Conservation (phyloP, 2,888 invertebrate genomes). For the Stratiomys singularior region DNA sequence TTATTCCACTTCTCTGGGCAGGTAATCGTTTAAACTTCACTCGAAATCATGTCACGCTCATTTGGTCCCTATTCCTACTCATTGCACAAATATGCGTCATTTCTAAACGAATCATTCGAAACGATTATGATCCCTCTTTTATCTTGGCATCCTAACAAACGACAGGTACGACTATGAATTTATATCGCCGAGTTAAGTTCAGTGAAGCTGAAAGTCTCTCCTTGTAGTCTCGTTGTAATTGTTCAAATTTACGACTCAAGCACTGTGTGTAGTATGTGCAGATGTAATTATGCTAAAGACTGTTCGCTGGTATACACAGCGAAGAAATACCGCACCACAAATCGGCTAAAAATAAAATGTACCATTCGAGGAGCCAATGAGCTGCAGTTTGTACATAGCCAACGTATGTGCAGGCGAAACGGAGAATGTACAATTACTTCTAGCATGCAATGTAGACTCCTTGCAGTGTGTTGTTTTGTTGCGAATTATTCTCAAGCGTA, state of each 20-base stretch:
- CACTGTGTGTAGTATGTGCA: slow-evolving; percentile 8
- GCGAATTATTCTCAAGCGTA: slow-evolving; percentile 20
- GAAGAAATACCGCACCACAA: not conserved
- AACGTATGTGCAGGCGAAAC: not conserved
- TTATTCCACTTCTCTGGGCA: not conserved
- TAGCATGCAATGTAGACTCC: not conserved
- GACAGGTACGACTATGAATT: slow-evolving; percentile 33
- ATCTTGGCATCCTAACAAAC: slow-evolving; percentile 14
- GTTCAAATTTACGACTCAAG: slow-evolving; percentile 28
- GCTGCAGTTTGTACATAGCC: not conserved
- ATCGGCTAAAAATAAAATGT: not conserved
- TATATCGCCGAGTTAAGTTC: slow-evolving; percentile 22
- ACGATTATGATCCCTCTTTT: slow-evolving; percentile 7
- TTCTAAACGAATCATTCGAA: slow-evolving; percentile 20
- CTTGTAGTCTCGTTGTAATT: not conserved
- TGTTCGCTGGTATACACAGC: not conserved
- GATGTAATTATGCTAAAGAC: slow-evolving; percentile 22
- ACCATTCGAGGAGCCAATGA: not conserved
- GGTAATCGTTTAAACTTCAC: not conserved
- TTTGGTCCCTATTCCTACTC: slow-evolving; percentile 7
- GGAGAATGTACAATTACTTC: not conserved
- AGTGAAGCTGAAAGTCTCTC: slow-evolving; percentile 18
- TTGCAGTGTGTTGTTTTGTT: not conserved
- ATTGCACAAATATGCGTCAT: slow-evolving; percentile 33
- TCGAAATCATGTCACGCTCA: slow-evolving; percentile 2